Conservation (phyloP, 53 echinoderm and acorn worm genomes). For the Holothuria scabra region DNA sequence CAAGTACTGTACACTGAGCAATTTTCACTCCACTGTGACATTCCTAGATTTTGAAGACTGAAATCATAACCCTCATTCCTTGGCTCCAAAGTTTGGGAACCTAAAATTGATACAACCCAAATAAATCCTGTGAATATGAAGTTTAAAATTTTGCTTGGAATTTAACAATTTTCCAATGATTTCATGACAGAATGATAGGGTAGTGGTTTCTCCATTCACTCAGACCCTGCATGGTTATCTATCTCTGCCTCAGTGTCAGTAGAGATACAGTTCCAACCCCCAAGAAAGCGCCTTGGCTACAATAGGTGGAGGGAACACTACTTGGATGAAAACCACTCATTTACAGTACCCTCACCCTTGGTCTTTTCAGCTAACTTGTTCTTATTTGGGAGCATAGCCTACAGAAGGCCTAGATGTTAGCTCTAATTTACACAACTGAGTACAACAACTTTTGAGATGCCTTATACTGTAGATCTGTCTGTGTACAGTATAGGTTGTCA, state of each 20-base stretch:
- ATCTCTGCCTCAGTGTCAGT: neutral
- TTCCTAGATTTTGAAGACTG: neutral
- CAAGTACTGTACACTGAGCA: neutral
- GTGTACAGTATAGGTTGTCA: too few species aligned
- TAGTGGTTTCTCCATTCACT: conserved; percentile 1
- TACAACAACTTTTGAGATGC: too few species aligned
- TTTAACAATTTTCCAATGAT: conserved; percentile 31
- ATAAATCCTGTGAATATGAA: conserved; percentile 32
- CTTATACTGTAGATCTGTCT: too few species aligned
- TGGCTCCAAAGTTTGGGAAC: neutral
- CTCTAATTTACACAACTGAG: too few species aligned
- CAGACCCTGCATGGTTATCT: neutral
- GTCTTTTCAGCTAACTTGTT: too few species aligned
- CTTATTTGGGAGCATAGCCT: too few species aligned
- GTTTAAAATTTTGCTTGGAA: conserved; percentile 22
- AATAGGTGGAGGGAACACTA: neutral
- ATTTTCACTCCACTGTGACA: conserved; percentile 1
- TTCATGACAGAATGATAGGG: conserved; percentile 27
- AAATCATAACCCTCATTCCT: conserved; percentile 4
- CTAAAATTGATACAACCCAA: conserved; percentile 11
- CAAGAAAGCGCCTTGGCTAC: neutral
- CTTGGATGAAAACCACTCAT: neutral
- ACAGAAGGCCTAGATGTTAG: too few species aligned
- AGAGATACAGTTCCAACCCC: conserved; percentile 22
- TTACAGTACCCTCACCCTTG: too few species aligned